Evolutionary conservation across 2,113 vertebrate species (phyloP).

Genomic region (Thoracochromis brauschi): DNA sequence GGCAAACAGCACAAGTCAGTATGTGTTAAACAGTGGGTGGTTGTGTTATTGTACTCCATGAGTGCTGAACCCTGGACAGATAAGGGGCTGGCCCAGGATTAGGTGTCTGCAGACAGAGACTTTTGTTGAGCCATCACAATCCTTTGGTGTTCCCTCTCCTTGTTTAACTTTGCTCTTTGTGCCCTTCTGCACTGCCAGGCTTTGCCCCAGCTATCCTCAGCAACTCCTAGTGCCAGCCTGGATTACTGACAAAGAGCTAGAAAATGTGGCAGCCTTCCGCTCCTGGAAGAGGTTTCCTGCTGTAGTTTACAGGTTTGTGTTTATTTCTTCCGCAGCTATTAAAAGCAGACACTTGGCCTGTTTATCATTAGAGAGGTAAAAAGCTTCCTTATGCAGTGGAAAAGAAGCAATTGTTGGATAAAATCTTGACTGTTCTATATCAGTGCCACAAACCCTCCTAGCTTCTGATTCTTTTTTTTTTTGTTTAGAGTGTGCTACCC

Average conservation of each 20-base stretch:
- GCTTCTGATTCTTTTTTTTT: neutral
- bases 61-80: conserved; percentile 10
- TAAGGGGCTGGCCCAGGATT: conserved; percentile 33
- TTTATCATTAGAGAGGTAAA: neutral
- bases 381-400: neutral
- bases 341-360: neutral
- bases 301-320: conserved; percentile 90
- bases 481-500: neutral
- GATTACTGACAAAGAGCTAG: conserved; percentile 96
- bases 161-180: neutral
- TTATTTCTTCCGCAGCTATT: neutral
- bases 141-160: neutral
- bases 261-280: conserved; percentile 91
- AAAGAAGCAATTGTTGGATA: neutral
- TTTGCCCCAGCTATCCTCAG: conserved; percentile 95
- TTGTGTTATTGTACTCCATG: conserved; percentile 33
- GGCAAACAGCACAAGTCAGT: neutral
- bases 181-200: conserved; percentile 64
- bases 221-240: conserved; percentile 92
- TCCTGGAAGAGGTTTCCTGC: conserved; percentile 97
- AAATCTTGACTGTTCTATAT: neutral
- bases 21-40: conserved; percentile 17
- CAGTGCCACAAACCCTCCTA: neutral
- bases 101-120: conserved; percentile 41
- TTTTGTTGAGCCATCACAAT: conserved; percentile 25